Evolutionary conservation across 2,888 invertebrate genomes (phyloP).

Genomic region (Tolmerus cingulatus): DNA sequence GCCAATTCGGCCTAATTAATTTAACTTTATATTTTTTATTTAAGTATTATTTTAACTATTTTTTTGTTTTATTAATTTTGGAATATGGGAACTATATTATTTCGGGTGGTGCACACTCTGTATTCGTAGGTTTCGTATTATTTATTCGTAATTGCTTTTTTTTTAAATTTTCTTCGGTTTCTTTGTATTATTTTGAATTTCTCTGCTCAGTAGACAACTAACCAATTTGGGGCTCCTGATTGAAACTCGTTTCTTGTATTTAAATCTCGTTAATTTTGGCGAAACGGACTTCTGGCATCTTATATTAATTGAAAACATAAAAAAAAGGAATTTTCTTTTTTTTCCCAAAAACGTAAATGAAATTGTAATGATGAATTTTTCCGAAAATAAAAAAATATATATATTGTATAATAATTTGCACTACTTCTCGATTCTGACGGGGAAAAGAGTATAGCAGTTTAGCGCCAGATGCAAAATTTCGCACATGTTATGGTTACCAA

Average conservation of each 20-base stretch:
- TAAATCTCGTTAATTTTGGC: not conserved
- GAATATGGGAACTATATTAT: not conserved
- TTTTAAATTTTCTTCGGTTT: slow-evolving; percentile 17
- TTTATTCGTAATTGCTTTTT: slow-evolving; percentile 8
- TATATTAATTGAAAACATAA: not conserved
- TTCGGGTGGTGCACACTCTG: slow-evolving; percentile 57
- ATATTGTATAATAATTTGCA: not conserved
- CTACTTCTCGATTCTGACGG: not conserved
- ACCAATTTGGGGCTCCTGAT: slow-evolving; percentile 26
- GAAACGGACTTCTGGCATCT: not conserved
- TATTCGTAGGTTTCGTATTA: slow-evolving; percentile 54
- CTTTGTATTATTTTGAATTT: not conserved
- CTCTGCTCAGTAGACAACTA: slow-evolving; percentile 15
- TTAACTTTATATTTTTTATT: not conserved
- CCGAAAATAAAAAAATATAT: not conserved
- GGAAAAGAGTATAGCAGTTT: not conserved
- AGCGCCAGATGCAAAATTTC: not conserved
- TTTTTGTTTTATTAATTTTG: slow-evolving; percentile 24
- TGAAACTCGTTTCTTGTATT: not conserved
- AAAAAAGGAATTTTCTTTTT: not conserved
- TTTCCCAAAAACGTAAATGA: not conserved
- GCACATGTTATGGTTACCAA: not conserved
- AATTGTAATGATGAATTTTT: not conserved
- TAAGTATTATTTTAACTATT: not conserved
- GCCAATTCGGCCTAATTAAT: not conserved